Conservation (phyloP, 2,888 invertebrate species). For the Mimumesa dahlbomi region DNA sequence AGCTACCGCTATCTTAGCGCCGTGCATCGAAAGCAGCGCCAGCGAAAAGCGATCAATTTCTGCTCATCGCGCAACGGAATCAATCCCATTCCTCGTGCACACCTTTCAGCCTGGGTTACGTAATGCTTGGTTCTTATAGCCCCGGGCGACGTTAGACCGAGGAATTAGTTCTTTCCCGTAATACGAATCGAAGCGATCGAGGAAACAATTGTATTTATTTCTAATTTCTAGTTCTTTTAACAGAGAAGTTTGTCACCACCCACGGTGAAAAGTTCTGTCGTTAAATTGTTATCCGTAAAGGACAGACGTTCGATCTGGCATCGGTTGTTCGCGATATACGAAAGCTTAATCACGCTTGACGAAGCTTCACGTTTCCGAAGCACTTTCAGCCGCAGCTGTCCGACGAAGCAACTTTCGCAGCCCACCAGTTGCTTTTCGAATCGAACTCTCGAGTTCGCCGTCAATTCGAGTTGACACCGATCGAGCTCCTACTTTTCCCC, state of each 20-base stretch:
- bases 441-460: slow-evolving; percentile 27
- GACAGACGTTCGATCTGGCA: too few relatives aligned
- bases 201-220: too few relatives aligned
- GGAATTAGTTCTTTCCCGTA: too few relatives aligned
- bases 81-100: too few relatives aligned
- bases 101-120: too few relatives aligned
- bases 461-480: slow-evolving; percentile 23
- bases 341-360: slow-evolving; percentile 58
- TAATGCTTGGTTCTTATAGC: too few relatives aligned
- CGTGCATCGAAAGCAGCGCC: not conserved
- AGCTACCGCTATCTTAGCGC: not conserved
- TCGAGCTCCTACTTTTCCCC: slow-evolving; percentile 9
- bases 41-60: slow-evolving; percentile 13
- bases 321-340: slow-evolving; percentile 43
- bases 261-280: too few relatives aligned
- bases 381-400: slow-evolving; percentile 18
- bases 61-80: not conserved
- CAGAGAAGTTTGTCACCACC: too few relatives aligned
- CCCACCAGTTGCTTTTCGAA: slow-evolving; percentile 49
- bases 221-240: too few relatives aligned
- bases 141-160: too few relatives aligned
- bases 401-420: slow-evolving; percentile 3
- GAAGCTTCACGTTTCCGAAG: slow-evolving; percentile 38
- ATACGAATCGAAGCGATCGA: too few relatives aligned
- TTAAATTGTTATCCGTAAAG: not conserved